Percentiles rank a stretch among this genome's conserved stretches.
These are phyloP conservation scores for Strix uralensis DNA, from an alignment of 2,113 vertebrate species.

Conservation along the genomic window DNA sequence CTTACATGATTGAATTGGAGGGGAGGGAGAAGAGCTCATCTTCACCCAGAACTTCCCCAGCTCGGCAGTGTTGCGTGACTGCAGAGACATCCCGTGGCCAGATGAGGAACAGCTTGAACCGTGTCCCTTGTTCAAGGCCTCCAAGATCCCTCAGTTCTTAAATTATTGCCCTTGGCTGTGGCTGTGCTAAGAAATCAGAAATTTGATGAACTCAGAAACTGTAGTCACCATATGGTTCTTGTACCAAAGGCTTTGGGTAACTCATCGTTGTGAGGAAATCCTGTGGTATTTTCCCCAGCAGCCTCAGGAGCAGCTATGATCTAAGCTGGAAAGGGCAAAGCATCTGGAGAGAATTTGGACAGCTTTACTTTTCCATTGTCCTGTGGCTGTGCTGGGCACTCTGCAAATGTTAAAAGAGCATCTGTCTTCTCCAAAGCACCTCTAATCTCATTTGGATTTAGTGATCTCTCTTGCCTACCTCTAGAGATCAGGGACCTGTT, in stretches of 20 bases:
- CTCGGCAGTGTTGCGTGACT: not conserved
- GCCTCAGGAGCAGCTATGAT: not conserved
- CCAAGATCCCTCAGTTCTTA: not conserved
- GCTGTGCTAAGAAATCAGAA: not conserved
- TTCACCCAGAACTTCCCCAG: not conserved
- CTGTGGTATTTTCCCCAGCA: not conserved
- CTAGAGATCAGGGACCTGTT: not conserved
- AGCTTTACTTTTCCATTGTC: not conserved
- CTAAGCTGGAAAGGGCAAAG: not conserved
- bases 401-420: not conserved
- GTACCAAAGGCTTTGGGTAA: not conserved
- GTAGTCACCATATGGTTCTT: not conserved
- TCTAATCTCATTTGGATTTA: not conserved
- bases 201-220: not conserved
- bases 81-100: slow-evolving; percentile 32
- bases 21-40: not conserved
- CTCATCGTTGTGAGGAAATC: not conserved
- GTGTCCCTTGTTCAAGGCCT: not conserved
- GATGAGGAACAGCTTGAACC: not conserved
- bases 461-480: not conserved
- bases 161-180: not conserved
- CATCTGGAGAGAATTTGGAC: not conserved
- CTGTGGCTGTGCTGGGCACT: not conserved
- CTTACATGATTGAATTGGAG: not conserved
- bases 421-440: not conserved